These are phyloP conservation scores for Leucophenga varia DNA, from an alignment of 1,140 invertebrate species.

Conservation along the genomic window DNA sequence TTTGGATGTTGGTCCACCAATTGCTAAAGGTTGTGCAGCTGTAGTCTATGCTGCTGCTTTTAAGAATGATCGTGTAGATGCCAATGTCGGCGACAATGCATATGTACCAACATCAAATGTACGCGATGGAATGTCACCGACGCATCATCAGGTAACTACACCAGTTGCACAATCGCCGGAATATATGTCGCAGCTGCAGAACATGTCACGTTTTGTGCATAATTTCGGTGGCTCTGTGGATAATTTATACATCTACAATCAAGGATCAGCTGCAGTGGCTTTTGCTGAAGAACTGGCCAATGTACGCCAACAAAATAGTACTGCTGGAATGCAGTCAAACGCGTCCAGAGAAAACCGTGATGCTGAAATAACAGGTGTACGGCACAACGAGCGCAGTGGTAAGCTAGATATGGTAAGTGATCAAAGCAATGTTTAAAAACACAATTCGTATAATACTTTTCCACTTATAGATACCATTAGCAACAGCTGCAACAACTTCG, in stretches of 20 bases:
- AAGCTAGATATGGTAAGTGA: constrained; percentile 11
- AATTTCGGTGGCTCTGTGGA: constrained; percentile 52
- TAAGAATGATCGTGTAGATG: constrained; percentile 36
- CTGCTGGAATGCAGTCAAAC: no score
- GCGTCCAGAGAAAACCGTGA: no score
- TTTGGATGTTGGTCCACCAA: constrained; percentile 68
- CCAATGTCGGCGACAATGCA: neutral
- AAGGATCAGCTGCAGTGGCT: constrained; percentile 34
- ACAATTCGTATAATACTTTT: neutral
- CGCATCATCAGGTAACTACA: no score
- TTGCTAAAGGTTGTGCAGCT: constrained; percentile 82
- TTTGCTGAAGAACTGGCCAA: constrained; percentile 31
- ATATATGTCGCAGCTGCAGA: constrained; percentile 47
- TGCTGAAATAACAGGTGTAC: no score
- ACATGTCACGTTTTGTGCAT: constrained; percentile 53
- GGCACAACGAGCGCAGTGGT: constrained; percentile 3
- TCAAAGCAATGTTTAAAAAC: neutral
- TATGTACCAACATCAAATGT: no score
- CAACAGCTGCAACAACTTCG: constrained; percentile 8
- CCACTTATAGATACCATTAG: neutral
- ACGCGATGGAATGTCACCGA: no score
- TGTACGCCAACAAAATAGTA: constrained; percentile 8
- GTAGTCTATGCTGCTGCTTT: constrained; percentile 74
- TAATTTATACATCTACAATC: constrained; percentile 39
- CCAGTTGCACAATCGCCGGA: no score